These are phyloP conservation scores for Muscidifurax raptorellus DNA, from an alignment of 1,140 invertebrate species.

Conservation along the genomic window DNA sequence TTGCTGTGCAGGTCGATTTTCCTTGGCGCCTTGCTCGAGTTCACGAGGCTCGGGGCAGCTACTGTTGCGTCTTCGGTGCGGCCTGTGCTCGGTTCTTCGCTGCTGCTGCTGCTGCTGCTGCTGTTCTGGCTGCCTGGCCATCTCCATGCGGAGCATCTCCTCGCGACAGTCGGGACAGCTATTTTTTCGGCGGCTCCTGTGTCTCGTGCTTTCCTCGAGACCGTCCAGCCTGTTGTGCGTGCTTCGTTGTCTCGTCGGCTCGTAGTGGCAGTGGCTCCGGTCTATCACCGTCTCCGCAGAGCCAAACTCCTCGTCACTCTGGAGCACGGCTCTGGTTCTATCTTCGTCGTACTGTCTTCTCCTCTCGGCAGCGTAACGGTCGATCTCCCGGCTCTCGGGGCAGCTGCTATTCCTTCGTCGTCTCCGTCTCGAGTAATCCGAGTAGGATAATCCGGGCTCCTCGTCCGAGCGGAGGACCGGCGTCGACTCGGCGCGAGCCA, in stretches of 20 bases:
- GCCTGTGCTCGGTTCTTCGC: slow-evolving; percentile 48
- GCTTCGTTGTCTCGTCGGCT: neutral
- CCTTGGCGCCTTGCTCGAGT: slow-evolving; percentile 61
- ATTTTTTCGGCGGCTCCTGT: slow-evolving; percentile 57
- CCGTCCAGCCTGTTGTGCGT: neutral
- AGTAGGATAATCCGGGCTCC: slow-evolving; percentile 53
- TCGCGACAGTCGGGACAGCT: slow-evolving; percentile 66
- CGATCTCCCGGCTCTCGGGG: slow-evolving; percentile 62
- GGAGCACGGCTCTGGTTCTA: slow-evolving; percentile 58
- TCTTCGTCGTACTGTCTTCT: slow-evolving; percentile 45
- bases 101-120: slow-evolving; percentile 1
- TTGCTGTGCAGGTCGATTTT: slow-evolving; percentile 38
- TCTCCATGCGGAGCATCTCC: slow-evolving; percentile 52
- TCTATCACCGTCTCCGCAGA: slow-evolving; percentile 64
- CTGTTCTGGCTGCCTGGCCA: slow-evolving; percentile 41
- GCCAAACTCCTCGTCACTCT: slow-evolving; percentile 71
- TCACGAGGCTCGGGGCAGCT: slow-evolving; percentile 70
- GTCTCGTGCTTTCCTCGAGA: neutral
- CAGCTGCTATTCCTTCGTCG: slow-evolving; percentile 68
- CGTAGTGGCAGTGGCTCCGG: neutral
- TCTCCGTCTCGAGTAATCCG: slow-evolving; percentile 53
- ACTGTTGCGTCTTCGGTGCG: slow-evolving; percentile 66
- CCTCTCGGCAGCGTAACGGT: slow-evolving; percentile 45
- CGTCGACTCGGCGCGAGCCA: slow-evolving; percentile 67
- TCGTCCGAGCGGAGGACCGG: slow-evolving; percentile 67